phyloP scores from a whole-genome alignment of 2,888 invertebrate genomes.

The Scaeva pyrastri region DNA sequence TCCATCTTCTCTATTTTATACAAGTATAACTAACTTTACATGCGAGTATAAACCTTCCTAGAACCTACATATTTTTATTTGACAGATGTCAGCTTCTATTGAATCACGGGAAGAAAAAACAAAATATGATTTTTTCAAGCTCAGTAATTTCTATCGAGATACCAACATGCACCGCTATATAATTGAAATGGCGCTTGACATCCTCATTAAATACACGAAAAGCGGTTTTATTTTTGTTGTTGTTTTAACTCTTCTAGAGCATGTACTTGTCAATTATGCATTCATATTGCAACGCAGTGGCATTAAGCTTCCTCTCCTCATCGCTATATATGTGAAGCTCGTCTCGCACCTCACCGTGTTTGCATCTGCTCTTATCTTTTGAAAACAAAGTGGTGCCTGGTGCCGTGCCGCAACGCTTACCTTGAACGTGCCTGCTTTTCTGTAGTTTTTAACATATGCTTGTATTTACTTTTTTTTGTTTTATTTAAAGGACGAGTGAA shows the following conservation, averaged over 20 bases:
- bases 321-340: neutral
- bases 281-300: constrained; percentile 41
- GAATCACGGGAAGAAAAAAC: neutral
- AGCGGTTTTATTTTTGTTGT: neutral
- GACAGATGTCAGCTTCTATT: constrained; percentile 34
- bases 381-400: constrained; percentile 24
- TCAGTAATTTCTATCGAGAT: constrained; percentile 7
- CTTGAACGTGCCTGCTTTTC: constrained; percentile 56
- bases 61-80: neutral
- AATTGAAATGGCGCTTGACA: constrained; percentile 59
- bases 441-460: neutral
- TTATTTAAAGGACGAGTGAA: constrained; percentile 41
- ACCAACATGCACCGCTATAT: constrained; percentile 28
- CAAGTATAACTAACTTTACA: no score
- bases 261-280: constrained; percentile 63
- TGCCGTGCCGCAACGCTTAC: constrained; percentile 56
- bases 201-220: constrained; percentile 44
- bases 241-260: constrained; percentile 15
- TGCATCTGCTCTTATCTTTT: constrained; percentile 17
- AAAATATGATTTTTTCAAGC: constrained; percentile 5
- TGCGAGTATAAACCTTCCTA: no score
- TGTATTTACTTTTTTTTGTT: neutral
- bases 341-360: neutral
- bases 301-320: constrained; percentile 56
- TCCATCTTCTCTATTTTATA: constrained; percentile 1